phyloP scores from a whole-genome alignment of 2,888 invertebrate species.

The Eristalis arbustorum region DNA sequence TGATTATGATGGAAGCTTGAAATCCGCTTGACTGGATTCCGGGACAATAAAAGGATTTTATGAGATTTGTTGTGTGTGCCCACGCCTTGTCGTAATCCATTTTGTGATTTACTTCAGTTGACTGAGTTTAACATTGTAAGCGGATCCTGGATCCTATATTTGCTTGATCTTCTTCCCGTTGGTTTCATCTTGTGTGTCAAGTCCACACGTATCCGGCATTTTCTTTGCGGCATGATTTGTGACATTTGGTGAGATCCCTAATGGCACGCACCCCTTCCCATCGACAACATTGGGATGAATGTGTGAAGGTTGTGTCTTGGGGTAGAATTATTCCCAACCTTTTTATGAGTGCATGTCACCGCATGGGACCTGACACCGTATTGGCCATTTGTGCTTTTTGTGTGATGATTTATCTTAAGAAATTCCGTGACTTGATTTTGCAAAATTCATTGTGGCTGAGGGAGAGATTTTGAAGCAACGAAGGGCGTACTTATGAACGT shows the following conservation, averaged over 20 bases:
- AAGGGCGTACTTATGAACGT: too few species aligned
- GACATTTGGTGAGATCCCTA: not conserved
- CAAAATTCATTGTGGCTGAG: not conserved
- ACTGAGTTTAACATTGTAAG: not conserved
- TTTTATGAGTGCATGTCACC: not conserved
- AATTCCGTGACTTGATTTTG: not conserved
- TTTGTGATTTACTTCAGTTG: not conserved
- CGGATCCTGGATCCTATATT: not conserved
- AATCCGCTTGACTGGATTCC: not conserved
- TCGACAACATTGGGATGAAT: not conserved
- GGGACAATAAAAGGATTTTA: constrained; percentile 7
- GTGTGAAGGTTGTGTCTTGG: not conserved
- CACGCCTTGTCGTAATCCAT: not conserved
- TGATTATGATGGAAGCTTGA: not conserved
- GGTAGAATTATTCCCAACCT: not conserved
- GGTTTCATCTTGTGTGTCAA: not conserved
- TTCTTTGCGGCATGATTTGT: not conserved
- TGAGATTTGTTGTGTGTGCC: not conserved
- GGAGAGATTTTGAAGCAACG: not conserved
- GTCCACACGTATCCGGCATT: not conserved
- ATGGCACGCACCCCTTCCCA: not conserved
- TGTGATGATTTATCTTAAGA: not conserved
- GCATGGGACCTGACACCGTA: not conserved
- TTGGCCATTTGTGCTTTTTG: not conserved
- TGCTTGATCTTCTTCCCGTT: not conserved